Percentiles rank a stretch among this genome's conserved stretches.
Evolutionary conservation across 2,113 vertebrate species (phyloP).

Genomic region (Hippopotamus amphibius): DNA sequence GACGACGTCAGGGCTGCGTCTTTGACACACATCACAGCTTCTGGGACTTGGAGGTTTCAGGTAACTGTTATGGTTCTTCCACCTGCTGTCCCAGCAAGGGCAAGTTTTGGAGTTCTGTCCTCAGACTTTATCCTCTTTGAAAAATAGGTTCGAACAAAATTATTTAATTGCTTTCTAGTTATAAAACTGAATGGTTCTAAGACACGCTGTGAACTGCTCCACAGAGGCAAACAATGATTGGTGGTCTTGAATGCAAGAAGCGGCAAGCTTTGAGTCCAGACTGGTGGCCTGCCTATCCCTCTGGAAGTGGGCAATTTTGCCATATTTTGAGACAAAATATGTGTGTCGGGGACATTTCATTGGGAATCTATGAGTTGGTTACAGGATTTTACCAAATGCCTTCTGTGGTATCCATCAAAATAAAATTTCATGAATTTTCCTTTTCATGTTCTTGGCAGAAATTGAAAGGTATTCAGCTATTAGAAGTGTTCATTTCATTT

Average conservation of each 20-base stretch:
- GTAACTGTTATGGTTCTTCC: neutral
- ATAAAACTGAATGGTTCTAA: neutral
- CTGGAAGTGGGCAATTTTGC: fast-evolving
- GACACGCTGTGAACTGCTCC: no score
- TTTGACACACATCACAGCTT: fast-evolving
- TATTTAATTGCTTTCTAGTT: neutral
- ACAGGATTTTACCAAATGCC: neutral
- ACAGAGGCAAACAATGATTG: neutral
- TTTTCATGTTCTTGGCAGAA: neutral
- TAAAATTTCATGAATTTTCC: neutral
- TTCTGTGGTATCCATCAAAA: neutral
- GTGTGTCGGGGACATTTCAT: neutral
- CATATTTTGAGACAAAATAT: neutral
- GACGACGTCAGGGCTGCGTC: fast-evolving
- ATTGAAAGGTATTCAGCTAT: neutral
- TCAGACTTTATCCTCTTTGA: neutral
- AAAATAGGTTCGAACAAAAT: neutral
- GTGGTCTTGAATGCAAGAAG: neutral
- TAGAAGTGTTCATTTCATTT: neutral
- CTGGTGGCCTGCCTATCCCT: fast-evolving
- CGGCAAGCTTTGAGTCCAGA: no score
- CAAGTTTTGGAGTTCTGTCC: neutral
- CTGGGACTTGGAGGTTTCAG: neutral
- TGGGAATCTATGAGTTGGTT: neutral
- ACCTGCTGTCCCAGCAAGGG: no score